Evolutionary conservation across 1,140 invertebrate species (phyloP).

Genomic region (Drosophila arawakana): DNA sequence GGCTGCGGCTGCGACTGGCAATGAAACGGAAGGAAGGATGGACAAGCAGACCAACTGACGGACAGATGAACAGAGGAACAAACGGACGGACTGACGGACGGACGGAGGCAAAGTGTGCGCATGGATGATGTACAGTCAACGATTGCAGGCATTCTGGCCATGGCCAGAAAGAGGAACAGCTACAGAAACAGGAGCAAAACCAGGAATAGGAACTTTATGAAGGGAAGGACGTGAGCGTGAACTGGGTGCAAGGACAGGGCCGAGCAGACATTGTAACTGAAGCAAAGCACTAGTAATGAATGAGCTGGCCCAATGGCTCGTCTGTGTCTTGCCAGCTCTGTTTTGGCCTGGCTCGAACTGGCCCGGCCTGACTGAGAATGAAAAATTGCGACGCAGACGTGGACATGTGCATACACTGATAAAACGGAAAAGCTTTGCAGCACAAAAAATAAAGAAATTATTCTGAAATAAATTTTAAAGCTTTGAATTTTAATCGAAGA

Average conservation of each 20-base stretch:
- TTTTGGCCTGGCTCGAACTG: constrained; percentile 1
- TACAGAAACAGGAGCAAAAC: constrained; percentile 4
- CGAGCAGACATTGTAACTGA: constrained; percentile 47
- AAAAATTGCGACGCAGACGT: constrained; percentile 69
- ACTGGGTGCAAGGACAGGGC: constrained; percentile 28
- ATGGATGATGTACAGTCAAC: constrained; percentile 74
- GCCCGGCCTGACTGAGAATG: constrained; percentile 54
- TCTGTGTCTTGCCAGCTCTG: constrained; percentile 19
- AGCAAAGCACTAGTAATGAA: constrained; percentile 75
- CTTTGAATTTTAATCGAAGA: no score
- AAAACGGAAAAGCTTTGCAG: no score
- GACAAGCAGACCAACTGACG: constrained; percentile 44
- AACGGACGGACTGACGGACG: constrained; percentile 21
- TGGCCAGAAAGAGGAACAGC: not conserved
- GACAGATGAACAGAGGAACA: constrained; percentile 22
- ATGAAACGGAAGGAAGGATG: constrained; percentile 79
- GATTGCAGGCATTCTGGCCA: constrained; percentile 58
- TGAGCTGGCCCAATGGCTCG: constrained; percentile 48
- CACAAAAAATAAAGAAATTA: no score
- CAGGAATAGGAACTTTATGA: not conserved
- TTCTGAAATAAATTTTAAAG: no score
- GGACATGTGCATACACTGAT: constrained; percentile 8
- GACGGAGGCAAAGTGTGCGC: constrained; percentile 53
- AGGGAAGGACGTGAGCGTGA: not conserved
- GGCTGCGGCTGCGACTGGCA: constrained; percentile 63